A percentile compares a stretch with the other conserved stretches of the same genome.
Conservation (phyloP, 2,888 invertebrate genomes). For the Thecophora atra region DNA sequence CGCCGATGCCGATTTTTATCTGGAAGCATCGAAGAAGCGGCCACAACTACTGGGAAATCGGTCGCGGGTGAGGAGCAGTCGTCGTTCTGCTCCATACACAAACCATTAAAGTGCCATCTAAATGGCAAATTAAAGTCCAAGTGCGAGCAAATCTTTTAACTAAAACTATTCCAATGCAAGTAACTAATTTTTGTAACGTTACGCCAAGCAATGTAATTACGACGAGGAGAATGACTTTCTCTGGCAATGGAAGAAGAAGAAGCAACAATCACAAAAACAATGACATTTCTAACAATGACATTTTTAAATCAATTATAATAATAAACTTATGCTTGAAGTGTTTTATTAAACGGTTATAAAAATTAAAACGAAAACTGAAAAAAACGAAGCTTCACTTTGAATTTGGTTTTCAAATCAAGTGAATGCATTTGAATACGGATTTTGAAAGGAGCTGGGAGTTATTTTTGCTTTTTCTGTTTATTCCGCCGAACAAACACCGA, state of each 20-base stretch:
- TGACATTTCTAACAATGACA: too few species aligned
- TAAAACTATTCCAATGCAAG: conserved; percentile 60
- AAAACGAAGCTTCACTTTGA: too few species aligned
- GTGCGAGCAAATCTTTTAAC: conserved; percentile 48
- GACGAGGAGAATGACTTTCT: not conserved
- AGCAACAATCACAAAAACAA: too few species aligned
- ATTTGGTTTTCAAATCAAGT: too few species aligned
- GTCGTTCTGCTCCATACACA: conserved; percentile 43
- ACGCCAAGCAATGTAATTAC: conserved; percentile 21
- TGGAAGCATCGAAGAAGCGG: conserved; percentile 16
- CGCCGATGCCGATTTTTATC: conserved; percentile 42
- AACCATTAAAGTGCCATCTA: conserved; percentile 46
- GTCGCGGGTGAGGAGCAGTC: conserved; percentile 39
- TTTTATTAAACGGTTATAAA: too few species aligned
- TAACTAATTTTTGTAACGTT: conserved; percentile 42
- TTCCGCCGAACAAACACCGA: too few species aligned
- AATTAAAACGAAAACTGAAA: too few species aligned
- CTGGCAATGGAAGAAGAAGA: not conserved
- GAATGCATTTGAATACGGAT: too few species aligned
- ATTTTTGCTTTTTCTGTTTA: too few species aligned
- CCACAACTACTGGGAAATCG: conserved; percentile 1
- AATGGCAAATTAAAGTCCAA: conserved; percentile 64
- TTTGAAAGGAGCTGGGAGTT: too few species aligned
- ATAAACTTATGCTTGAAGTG: too few species aligned
- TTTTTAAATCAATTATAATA: too few species aligned